Evolutionary conservation across 1,140 invertebrate genomes (phyloP).

Genomic region (Listronotus oregonensis): DNA sequence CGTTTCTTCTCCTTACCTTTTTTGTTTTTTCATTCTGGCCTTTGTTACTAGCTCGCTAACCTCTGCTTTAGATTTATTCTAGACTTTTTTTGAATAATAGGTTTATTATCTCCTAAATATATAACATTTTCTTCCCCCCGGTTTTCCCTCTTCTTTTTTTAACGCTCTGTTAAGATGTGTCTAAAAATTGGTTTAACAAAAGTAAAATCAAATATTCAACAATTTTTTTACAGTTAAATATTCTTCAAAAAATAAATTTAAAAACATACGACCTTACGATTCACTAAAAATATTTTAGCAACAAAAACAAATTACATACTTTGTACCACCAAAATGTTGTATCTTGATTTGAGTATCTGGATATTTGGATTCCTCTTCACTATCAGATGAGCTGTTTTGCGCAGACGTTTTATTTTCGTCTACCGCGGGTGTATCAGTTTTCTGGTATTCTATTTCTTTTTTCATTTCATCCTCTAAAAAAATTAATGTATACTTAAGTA

Average conservation of each 20-base stretch:
- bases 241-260: no score
- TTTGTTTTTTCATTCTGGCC: slow-evolving; percentile 37
- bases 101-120: slow-evolving; percentile 64
- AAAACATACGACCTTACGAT: no score
- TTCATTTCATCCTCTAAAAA: slow-evolving; percentile 38
- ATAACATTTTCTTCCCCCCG: slow-evolving; percentile 58
- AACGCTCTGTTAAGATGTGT: slow-evolving; percentile 54
- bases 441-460: slow-evolving; percentile 19
- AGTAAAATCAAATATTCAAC: neutral
- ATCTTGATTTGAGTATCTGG: slow-evolving; percentile 72
- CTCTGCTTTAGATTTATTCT: slow-evolving; percentile 40
- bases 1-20: slow-evolving; percentile 34
- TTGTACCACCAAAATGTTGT: slow-evolving; percentile 61
- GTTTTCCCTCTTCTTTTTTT: slow-evolving; percentile 50
- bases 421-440: slow-evolving; percentile 27
- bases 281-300: no score
- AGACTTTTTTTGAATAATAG: slow-evolving; percentile 57
- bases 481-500: neutral
- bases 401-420: slow-evolving; percentile 46
- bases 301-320: slow-evolving; percentile 48
- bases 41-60: slow-evolving; percentile 49
- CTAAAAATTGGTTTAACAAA: slow-evolving; percentile 21
- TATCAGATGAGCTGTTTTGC: slow-evolving; percentile 45
- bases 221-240: no score
- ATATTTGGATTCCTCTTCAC: slow-evolving; percentile 57